Base-by-base conservation (phyloP, 2,113 vertebrate species). In the Romanogobio albipinnatus region DNA sequence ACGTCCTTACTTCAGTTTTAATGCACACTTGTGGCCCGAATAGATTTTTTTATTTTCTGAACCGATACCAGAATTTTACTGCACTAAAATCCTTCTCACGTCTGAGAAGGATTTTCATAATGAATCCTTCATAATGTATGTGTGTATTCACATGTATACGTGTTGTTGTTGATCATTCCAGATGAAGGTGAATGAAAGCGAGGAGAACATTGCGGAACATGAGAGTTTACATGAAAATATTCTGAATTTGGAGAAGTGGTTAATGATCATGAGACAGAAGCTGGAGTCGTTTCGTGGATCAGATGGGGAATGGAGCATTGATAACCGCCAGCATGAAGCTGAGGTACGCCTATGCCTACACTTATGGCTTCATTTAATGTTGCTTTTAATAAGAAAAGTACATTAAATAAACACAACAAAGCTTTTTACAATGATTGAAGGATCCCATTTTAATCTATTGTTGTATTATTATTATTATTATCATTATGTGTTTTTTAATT, bases 241-340 rank as follows among this genome's bases (percentile, higher is more conserved):
- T 1, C 93, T 92, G 75, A 96, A 95, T 85, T 89, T 97, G 4
- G 92, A 93, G 87, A 96, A 95, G 82, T 98, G 97, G 97, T 86
- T 98, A 43, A 83, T 92, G 87, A 58, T 90, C 85, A 94, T 92
- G 88, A 94, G 76, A 0, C 95, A 95, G 90, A 96, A 93, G 87
- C 85, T 97, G 88, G 92, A 93, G 80, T 95, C 95, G 1, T 94
- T 90, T 81, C 86, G 68, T 59, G 88, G 73, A 43, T 76, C 90
- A 1, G 45, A 78, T 6, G 94, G 86, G 74, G 90, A 91, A 0
- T 93, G 95, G 93, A 95, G 90, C 43, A 82, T 89, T 0, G 87
- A 91, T 75, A 89, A 91, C 68, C 92, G 88, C 3, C 89, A 92
- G 33, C 90, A 91, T 5, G 96, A 96, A 51, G 91, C 96, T 0